Evolutionary conservation across 2,888 invertebrate genomes (phyloP), one percentile per base, ranked within the genome.

Genomic region (Hirtodrosophila histrioides): DNA sequence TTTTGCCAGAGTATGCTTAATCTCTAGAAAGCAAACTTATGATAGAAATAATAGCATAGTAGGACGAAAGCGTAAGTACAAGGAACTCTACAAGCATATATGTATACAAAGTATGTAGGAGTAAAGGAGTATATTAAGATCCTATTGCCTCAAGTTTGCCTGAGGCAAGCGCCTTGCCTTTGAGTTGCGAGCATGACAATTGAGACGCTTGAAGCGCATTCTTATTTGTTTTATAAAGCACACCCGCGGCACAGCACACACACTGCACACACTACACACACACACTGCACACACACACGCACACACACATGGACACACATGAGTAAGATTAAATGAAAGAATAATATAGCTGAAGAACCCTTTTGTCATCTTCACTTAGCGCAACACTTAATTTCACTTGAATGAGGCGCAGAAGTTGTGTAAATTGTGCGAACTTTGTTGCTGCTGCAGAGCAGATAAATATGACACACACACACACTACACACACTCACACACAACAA

Each of bases 311-410:
- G 61, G 48, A 37, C 45, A 44, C 53, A 73, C 45, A 68, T 51
- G 61, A 50, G 65, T 49, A 88, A 85, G 82, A 82, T 82, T 82
- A 82, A 82, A 82, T 82, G 82, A 82, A 82, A 82, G 82, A 82
- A 82, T 82, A 82, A 82, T 82, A 82, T 75, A 82, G 82, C 86
- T 88, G 82, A 85, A 88, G 82, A 88, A 82, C 88, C 82, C 88
- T 88, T 82, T 82, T 88, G 88, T 82, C 82, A 82, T 82, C 86
- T 82, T 82, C 82, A 82, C 82, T 77, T 84, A 85, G 81, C 75
- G 74, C 87, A 80, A 86, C 88, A 86, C 84, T 86, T 86, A 87
- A 88, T 88, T 84, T 88, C 84, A 87, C 81, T 86, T 78, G 81
- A 70, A 67, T 68, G 76, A 70, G 75, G 73, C 73, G 60, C 76